Conservation (phyloP, 2,113 vertebrate species). For the Oxyruncus cristatus region DNA sequence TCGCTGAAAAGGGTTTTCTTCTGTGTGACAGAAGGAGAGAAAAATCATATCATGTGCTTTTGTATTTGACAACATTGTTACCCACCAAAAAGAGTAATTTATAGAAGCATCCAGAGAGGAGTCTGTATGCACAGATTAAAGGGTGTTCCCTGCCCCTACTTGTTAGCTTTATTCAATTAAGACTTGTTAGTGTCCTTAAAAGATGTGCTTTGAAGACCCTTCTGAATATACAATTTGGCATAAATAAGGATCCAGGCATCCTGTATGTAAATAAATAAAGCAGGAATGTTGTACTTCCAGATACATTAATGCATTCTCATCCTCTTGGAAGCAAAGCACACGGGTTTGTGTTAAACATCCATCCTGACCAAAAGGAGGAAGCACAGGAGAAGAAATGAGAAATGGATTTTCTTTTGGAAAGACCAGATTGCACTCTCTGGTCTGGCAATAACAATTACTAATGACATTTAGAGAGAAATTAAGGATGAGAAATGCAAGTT, state of each 20-base stretch:
- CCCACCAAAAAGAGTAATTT: background rate
- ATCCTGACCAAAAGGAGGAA: constrained; percentile 22
- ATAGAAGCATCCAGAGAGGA: background rate
- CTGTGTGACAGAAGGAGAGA: background rate
- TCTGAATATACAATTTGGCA: background rate
- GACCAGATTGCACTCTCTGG: constrained; percentile 59
- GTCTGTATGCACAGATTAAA: background rate
- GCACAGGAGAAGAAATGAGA: constrained; percentile 36
- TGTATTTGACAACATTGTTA: background rate
- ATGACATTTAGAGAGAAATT: constrained; percentile 82
- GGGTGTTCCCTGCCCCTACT: background rate
- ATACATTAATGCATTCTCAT: background rate
- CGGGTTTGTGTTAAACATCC: background rate
- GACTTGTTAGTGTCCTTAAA: background rate
- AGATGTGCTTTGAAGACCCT: background rate
- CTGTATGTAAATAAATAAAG: background rate
- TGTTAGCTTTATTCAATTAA: background rate
- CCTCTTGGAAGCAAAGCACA: background rate
- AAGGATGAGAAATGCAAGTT: constrained; percentile 79
- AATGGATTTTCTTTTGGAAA: constrained; percentile 44
- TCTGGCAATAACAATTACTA: constrained; percentile 78
- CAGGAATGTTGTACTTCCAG: background rate
- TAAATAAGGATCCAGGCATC: background rate
- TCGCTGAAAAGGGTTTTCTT: background rate
- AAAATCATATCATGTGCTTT: background rate